Evolutionary conservation across 2,113 vertebrate species (phyloP).

Genomic region (Agapornis roseicollis): DNA sequence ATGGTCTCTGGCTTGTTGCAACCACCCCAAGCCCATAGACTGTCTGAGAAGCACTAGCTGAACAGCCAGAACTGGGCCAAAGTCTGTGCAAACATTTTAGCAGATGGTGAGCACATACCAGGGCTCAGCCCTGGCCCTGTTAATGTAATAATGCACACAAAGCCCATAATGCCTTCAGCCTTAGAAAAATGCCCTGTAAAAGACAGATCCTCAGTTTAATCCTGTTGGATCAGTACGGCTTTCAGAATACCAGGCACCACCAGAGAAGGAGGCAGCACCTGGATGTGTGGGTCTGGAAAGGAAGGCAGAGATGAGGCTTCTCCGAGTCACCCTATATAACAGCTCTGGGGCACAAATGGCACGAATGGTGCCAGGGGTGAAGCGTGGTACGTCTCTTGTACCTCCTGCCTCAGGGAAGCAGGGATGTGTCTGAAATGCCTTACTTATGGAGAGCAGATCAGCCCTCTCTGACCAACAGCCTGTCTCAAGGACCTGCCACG

Average conservation of each 20-base stretch:
- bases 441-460: neutral
- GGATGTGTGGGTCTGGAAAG: neutral
- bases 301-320: neutral
- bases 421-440: neutral
- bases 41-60: neutral
- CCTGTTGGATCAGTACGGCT: neutral
- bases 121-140: neutral
- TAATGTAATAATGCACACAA: neutral
- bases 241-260: neutral
- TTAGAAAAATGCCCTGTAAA: neutral
- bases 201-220: neutral
- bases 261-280: neutral
- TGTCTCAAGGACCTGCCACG: fast-evolving
- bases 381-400: fast-evolving
- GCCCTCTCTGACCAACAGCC: neutral
- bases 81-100: neutral
- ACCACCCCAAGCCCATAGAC: neutral
- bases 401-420: neutral
- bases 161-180: neutral
- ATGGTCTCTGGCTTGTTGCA: neutral
- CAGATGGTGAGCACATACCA: neutral
- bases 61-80: neutral
- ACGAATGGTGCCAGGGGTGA: fast-evolving
- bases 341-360: neutral
- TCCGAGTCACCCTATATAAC: fast-evolving